Evolutionary conservation across 2,888 invertebrate species (phyloP), one percentile per base, ranked within the genome.

Genomic region (Agonopterix heracliana): DNA sequence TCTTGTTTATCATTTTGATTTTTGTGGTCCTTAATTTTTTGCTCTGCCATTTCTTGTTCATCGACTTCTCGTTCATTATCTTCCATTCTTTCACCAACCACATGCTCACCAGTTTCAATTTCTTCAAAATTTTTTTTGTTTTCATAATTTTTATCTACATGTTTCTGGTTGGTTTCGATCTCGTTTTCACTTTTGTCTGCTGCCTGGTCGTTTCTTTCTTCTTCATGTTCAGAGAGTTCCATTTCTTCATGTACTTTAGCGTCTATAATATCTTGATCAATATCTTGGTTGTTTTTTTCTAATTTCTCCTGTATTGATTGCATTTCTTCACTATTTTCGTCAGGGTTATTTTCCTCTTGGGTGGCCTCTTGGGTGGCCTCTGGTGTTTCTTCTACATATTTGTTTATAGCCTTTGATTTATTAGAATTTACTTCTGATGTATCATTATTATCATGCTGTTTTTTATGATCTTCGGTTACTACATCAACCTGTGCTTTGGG

Each of bases 1-100:
- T 34, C 9, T 41, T 41, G 13, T 14, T 41, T 12, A 9, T 41
- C 13, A n/a, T 13, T 17, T 26, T 26, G 1, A 43, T 5, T 43
- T 43, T 41, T 1, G 5, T 41, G 41, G 11, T 41, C 12, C 8
- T 12, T 11, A 12, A 3, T 41, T n/a, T 1, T 12, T 41, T 41
- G 8, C 11, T 41, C 11, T 11, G 38, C 9, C 38, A n/a, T 38
- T 38, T 12, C 41, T 41, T 41, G 41, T 41, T 41, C 41, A 41
- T 51, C 43, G 45, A 51, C 44, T 42, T 44, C 35, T 34, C 53
- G 46, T 34, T 55, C 47, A 50, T 17, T 17, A 3, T 3, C 54
- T 50, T 14, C 8, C 43, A 43, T 41, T 10, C 41, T 7, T 13
- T 41, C 13, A 41, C 7, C 17, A 17, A 17, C 17, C 10, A 14